A percentile compares a stretch with the other conserved stretches of the same genome.
These are phyloP conservation scores for Dipus sagitta DNA, from an alignment of 2,797 vertebrate genomes.

Conservation along the genomic window DNA sequence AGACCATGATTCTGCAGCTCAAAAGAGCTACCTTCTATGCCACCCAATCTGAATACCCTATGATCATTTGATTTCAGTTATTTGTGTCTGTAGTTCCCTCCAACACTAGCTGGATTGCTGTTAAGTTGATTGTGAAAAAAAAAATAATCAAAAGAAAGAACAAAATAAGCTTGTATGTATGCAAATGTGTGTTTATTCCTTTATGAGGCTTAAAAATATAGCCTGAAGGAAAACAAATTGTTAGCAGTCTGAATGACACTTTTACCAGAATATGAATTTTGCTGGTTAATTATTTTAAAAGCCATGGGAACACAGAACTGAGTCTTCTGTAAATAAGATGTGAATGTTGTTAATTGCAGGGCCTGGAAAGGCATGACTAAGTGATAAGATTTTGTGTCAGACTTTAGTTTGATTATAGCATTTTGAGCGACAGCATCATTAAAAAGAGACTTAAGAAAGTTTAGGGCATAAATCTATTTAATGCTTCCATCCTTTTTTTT, in stretches of 20 bases:
- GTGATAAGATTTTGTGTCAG: not conserved
- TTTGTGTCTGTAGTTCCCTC: not conserved
- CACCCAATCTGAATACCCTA: accelerated
- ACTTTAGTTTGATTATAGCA: conserved; percentile 29
- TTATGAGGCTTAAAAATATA: not conserved
- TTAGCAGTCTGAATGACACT: not conserved
- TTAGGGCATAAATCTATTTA: conserved; percentile 55
- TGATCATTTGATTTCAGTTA: not conserved
- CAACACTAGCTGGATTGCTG: not conserved
- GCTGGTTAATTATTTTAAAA: not conserved
- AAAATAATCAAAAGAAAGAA: not conserved
- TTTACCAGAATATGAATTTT: conserved; percentile 14
- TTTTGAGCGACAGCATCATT: conserved; percentile 39
- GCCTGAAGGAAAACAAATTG: not conserved
- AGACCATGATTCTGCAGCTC: not conserved
- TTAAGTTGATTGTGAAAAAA: not conserved
- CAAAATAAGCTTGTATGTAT: not conserved
- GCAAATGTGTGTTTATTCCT: not conserved
- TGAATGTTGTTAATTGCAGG: not conserved
- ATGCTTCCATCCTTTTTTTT: conserved; percentile 60
- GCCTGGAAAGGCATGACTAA: not conserved
- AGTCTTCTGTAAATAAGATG: conserved; percentile 18
- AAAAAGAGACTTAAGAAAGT: conserved; percentile 53
- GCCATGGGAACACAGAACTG: not conserved
- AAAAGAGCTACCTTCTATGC: not conserved